Base-by-base conservation (phyloP, 1,140 invertebrate genomes). In the Adelges cooleyi region DNA sequence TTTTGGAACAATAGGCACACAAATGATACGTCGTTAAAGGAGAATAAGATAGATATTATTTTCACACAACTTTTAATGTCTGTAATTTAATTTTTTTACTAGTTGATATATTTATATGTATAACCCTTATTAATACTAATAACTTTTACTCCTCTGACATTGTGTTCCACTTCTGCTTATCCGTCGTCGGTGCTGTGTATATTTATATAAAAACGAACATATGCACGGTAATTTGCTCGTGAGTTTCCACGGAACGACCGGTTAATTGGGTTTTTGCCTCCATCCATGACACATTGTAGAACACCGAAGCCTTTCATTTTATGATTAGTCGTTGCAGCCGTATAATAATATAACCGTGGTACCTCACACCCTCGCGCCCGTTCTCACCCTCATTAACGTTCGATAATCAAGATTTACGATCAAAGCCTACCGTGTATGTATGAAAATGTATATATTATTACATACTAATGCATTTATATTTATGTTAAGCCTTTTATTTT, bases 211-310 rank as follows among this genome's bases (percentile, higher is more conserved):
- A 40, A 1, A 15, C 33, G 20, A 4, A 36, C 33, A 27, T 13
- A 3, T 22, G 25, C 18, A 25, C 18, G 11, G 54, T 59, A 59
- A 59, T 62, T 48, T n/a, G 42, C n/a, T 25, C 56, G 5, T 25
- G 56, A 62, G 42, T 20, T 48, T 46, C n/a, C 54, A 27, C 42
- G 23, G 10, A 27, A 46, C 42, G 40, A 48, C 23, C 56, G 56
- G 56, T 62, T 62, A 62, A 62, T 62, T 62, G 40, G n/a, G 6
- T 62, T 62, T 62, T 62, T 18, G 56, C 25, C 42, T 62, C 54
- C 42, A 46, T 11, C 40, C 56, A 62, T 62, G 56, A 62, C 56
- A 62, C 40, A 62, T 62, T 46, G 25, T 48, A 22, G 5, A 48
- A 48, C 40, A 62, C 42, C 25, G 17, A 27, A 44, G 10, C 40